Evolutionary conservation across 2,113 vertebrate genomes (phyloP).

Genomic region (Vireo altiloquus): DNA sequence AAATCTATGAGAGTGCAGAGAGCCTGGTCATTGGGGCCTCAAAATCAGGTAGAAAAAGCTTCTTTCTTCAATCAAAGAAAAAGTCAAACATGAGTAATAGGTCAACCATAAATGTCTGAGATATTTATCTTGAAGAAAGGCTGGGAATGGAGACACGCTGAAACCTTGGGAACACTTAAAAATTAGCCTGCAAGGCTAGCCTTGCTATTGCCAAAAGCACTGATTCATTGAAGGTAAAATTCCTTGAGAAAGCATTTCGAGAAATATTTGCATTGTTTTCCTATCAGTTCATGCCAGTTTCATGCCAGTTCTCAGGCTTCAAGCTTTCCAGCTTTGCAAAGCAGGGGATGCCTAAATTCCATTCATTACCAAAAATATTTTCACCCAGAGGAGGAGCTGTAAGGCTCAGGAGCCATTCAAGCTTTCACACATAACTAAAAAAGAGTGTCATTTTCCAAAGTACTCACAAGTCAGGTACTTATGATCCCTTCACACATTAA

Average conservation of each 20-base stretch:
- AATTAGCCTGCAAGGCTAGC: neutral
- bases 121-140: neutral
- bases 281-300: neutral
- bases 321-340: neutral
- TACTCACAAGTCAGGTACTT: neutral
- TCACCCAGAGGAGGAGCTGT: neutral
- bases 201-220: neutral
- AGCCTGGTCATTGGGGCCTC: neutral
- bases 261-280: slow-evolving; percentile 34
- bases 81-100: neutral
- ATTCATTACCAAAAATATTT: neutral
- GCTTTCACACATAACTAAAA: neutral
- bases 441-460: neutral
- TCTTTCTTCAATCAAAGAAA: neutral
- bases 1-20: neutral
- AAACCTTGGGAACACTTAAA: neutral
- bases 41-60: neutral
- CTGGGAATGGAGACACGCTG: neutral
- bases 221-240: neutral
- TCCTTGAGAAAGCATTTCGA: neutral
- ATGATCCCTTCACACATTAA: neutral
- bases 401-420: neutral
- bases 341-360: neutral
- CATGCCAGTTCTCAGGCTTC: slow-evolving; percentile 18
- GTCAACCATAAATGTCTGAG: neutral